Evolutionary conservation across 1,140 invertebrate genomes (phyloP), one percentile per base, ranked within the genome.

Genomic region (Cydia pomonella): DNA sequence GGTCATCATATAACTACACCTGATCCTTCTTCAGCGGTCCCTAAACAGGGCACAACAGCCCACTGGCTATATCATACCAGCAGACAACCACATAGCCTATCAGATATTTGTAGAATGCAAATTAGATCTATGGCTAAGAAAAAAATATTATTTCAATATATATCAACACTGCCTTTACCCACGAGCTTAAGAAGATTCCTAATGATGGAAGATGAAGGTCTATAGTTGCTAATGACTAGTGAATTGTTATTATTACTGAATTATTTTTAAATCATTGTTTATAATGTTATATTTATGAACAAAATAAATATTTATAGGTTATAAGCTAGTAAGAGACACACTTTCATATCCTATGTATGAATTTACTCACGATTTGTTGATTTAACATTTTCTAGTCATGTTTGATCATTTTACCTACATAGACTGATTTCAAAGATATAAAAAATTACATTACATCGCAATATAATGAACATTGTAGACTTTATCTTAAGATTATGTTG

Each of bases 121-220:
- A 86, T 92, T 77, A 85, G 91, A 74, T 38, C 33, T 38, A 59
- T 82, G 18, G 79, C 84, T 76, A 83, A 76, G 59, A 83, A 82
- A 74, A 82, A 50, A 75, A 81, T 78, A 27, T 76, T 92, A 53
- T 82, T 80, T 76, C 74, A 53, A 33, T 89, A 84, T 77, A 78
- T 91, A 47, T 50, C 75, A n/a, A 72, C 80, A 62, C 77, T 93
- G 72, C 91, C 89, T 47, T 78, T 93, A 80, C 93, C 92, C 41
- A 89, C 81, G 64, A 85, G 81, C 41, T 86, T 93, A 78, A 92
- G 90, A 81, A 82, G 79, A 50, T 93, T 90, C 73, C 84, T 93
- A 41, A 93, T 93, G 90, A 87, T 93, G 76, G 89, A 93, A 85
- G 83, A 89, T 75, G 92, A 92, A 85, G 80, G 80, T 73, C 64